Percentiles rank a stretch among this genome's conserved stretches.
Conservation (phyloP, 2,888 invertebrate species). For the Harpalus rubripes region DNA sequence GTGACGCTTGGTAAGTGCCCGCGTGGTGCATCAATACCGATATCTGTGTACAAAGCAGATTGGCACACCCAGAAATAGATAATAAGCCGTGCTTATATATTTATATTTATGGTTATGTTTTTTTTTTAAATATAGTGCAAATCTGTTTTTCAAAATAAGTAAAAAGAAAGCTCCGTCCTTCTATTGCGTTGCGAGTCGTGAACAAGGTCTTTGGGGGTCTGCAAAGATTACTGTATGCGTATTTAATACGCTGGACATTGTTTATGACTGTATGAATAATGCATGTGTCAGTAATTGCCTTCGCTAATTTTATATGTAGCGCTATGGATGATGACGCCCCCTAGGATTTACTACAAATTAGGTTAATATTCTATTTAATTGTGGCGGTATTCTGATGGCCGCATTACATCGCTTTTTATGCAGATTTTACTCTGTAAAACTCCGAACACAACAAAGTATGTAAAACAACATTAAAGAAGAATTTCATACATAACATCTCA, state of each 20-base stretch:
- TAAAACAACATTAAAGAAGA: slow-evolving; percentile 4
- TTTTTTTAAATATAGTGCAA: too few relatives aligned
- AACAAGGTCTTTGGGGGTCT: not conserved
- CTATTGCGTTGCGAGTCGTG: not conserved
- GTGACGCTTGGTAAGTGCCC: too few relatives aligned
- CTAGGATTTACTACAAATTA: slow-evolving; percentile 60
- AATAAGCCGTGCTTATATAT: too few relatives aligned
- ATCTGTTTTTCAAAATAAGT: not conserved
- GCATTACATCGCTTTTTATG: slow-evolving; percentile 26
- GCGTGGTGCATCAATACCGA: too few relatives aligned
- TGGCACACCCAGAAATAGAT: too few relatives aligned
- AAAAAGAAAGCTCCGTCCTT: not conserved
- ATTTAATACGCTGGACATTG: slow-evolving; percentile 64
- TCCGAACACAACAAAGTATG: not conserved
- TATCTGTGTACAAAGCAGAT: too few relatives aligned
- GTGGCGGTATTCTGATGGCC: slow-evolving; percentile 28
- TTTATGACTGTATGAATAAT: slow-evolving; percentile 64
- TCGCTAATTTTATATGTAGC: slow-evolving; percentile 59
- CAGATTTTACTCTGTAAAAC: slow-evolving; percentile 32
- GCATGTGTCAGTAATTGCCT: slow-evolving; percentile 61
- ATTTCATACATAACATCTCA: slow-evolving; percentile 2
- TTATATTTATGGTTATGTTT: too few relatives aligned
- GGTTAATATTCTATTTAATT: slow-evolving; percentile 57
- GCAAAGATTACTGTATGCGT: slow-evolving; percentile 52
- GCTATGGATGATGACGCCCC: slow-evolving; percentile 51